phyloP scores from a whole-genome alignment of 2,797 vertebrate species.

The Caiman crocodilus region DNA sequence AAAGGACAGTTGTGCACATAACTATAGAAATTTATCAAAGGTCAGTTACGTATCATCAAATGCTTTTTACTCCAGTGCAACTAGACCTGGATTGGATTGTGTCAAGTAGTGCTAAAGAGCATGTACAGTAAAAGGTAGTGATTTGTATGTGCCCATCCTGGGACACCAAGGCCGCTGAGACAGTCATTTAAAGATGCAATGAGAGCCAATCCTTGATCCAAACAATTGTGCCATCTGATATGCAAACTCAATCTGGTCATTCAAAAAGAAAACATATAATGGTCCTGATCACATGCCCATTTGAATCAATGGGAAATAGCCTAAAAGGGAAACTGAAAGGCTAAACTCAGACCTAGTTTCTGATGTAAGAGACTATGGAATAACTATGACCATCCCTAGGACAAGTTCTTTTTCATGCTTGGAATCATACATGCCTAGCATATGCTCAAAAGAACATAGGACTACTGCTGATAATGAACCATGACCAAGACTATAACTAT shows the following conservation, averaged over 20 bases:
- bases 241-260: not conserved
- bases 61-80: too few species aligned
- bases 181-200: too few species aligned
- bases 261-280: not conserved
- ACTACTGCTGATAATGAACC: not conserved
- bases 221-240: not conserved
- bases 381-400: not conserved
- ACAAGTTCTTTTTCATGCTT: not conserved
- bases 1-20: too few species aligned
- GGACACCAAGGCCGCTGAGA: too few species aligned
- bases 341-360: not conserved
- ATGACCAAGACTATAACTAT: not conserved
- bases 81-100: too few species aligned
- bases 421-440: fast-evolving
- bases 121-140: too few species aligned
- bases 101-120: too few species aligned
- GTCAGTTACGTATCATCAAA: too few species aligned
- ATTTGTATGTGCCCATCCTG: too few species aligned
- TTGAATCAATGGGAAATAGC: not conserved
- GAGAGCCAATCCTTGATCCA: too few species aligned
- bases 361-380: not conserved
- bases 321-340: not conserved
- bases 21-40: too few species aligned
- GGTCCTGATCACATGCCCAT: not conserved
- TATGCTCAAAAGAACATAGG: not conserved